A percentile compares a stretch with the other conserved stretches of the same genome.
Evolutionary conservation across 2,797 vertebrate species (phyloP).

Genomic region (Urosaurus nigricauda): DNA sequence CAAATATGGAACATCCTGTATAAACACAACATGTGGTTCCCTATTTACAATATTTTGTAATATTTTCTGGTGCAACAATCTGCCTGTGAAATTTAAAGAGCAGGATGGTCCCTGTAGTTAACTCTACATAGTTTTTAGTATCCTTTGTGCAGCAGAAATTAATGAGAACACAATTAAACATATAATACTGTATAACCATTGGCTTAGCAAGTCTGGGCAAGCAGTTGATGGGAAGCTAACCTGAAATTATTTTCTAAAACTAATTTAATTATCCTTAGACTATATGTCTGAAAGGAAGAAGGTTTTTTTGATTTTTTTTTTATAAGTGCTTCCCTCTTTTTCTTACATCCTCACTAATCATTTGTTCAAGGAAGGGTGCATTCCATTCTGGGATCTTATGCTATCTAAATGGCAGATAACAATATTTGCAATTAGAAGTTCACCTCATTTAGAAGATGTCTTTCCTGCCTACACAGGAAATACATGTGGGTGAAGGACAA

Average conservation of each 20-base stretch:
- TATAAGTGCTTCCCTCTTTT: not conserved
- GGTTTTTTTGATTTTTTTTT: not conserved
- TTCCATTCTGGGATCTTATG: not conserved
- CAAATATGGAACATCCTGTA: too few species aligned
- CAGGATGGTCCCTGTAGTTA: not conserved
- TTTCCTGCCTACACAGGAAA: slow-evolving; percentile 27
- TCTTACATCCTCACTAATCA: not conserved
- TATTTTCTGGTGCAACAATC: not conserved
- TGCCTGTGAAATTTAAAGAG: not conserved
- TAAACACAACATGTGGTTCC: too few species aligned
- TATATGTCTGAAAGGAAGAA: not conserved
- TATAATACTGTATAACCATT: not conserved
- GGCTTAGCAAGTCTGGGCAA: slow-evolving; percentile 3
- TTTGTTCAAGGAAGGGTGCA: slow-evolving; percentile 11
- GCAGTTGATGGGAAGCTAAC: not conserved
- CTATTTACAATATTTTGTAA: not conserved
- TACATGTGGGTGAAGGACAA: slow-evolving; percentile 45
- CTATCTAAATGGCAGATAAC: slow-evolving; percentile 8
- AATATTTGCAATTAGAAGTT: slow-evolving; percentile 36
- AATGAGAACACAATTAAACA: not conserved
- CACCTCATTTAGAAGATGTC: slow-evolving; percentile 3
- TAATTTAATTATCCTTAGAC: not conserved
- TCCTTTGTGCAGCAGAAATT: not conserved
- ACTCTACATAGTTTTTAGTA: not conserved
- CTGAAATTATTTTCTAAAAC: slow-evolving; percentile 38